Evolutionary conservation across 2,797 vertebrate species (phyloP).

Genomic region (Prionace glauca): DNA sequence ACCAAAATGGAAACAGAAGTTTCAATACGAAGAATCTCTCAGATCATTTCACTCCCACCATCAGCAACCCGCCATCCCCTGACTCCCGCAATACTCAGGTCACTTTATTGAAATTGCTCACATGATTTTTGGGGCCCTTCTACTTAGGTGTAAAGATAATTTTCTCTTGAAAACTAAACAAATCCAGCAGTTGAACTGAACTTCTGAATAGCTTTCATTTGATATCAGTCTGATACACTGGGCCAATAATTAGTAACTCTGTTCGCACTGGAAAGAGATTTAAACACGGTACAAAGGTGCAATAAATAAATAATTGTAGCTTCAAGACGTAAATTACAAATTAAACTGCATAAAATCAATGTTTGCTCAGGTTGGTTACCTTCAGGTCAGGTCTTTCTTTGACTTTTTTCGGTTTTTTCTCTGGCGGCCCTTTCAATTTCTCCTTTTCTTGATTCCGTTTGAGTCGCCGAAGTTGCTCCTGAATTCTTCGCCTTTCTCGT

Average conservation of each 20-base stretch:
- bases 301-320: not conserved
- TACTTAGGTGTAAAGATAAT: not conserved
- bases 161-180: not conserved
- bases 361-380: conserved; percentile 55
- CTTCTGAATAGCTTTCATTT: not conserved
- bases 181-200: not conserved
- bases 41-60: not conserved
- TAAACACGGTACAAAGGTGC: conserved; percentile 37
- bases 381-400: conserved; percentile 96
- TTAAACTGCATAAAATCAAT: not conserved
- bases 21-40: not conserved
- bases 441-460: conserved; percentile 97
- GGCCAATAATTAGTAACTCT: not conserved
- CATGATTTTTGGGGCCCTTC: not conserved
- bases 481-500: conserved; percentile 88
- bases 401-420: conserved; percentile 95
- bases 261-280: conserved; percentile 29
- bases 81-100: no score
- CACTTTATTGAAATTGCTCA: not conserved
- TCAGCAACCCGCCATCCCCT: no score
- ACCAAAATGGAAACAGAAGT: not conserved
- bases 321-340: no score
- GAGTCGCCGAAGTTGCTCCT: conserved; percentile 85
- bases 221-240: not conserved
- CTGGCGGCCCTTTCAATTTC: conserved; percentile 88